Percentiles rank a stretch among this genome's conserved stretches.
phyloP scores from a whole-genome alignment of 2,888 invertebrate species.

The Drosophila limbata region DNA sequence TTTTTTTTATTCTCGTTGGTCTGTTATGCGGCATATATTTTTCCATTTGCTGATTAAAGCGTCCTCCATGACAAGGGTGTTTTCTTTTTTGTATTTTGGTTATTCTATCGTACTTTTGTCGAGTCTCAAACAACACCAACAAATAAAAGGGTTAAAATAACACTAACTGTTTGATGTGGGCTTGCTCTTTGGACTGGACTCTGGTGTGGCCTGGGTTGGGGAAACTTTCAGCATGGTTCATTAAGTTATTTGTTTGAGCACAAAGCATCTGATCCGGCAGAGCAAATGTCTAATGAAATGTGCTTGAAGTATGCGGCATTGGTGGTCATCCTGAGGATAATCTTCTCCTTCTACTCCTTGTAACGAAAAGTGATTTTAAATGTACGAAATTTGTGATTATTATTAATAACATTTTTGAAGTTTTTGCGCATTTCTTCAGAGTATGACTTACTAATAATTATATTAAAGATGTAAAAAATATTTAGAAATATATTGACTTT shows the following conservation, averaged over 20 bases:
- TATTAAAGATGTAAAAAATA: no score
- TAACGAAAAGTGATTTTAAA: background rate
- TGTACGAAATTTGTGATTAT: background rate
- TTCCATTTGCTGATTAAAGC: conserved; percentile 77
- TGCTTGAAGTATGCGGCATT: conserved; percentile 10
- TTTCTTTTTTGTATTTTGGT: conserved; percentile 16
- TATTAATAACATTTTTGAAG: background rate
- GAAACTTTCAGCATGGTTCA: conserved; percentile 63
- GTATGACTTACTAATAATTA: no score
- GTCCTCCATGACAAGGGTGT: conserved; percentile 59
- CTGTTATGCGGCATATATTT: conserved; percentile 55
- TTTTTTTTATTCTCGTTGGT: conserved; percentile 2
- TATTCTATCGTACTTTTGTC: conserved; percentile 5
- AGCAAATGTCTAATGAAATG: conserved; percentile 40
- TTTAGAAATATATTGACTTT: no score
- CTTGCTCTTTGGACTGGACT: conserved; percentile 13
- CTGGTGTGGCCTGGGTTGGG: conserved; percentile 12
- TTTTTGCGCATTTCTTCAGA: background rate
- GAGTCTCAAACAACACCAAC: background rate
- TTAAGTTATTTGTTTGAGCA: conserved; percentile 62
- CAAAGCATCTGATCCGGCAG: conserved; percentile 27
- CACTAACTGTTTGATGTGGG: conserved; percentile 71
- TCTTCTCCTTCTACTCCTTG: background rate
- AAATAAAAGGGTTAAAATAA: conserved; percentile 69
- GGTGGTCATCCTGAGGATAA: conserved; percentile 1